Base-by-base conservation (phyloP, 2,888 invertebrate species). In the Biston stratarius region DNA sequence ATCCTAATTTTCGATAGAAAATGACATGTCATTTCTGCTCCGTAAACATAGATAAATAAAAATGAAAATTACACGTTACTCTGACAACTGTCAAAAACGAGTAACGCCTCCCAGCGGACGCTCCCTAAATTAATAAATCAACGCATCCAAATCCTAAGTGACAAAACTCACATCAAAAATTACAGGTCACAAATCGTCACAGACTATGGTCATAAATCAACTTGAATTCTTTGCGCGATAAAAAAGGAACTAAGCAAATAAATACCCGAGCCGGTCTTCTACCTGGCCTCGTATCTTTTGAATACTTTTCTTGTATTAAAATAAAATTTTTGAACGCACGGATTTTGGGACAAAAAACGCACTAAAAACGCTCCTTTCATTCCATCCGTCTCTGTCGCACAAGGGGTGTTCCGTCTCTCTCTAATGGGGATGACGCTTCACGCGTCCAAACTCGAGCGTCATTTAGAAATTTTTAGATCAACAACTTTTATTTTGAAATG, bases 171-270 rank as follows among this genome's bases (percentile, higher is more conserved):
- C 91, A 91, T 91, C 90, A 88, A 78, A 90, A 90, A 91, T 92
- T 91, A 92, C 91, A 84, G 91, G 86, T 91, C 94, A 92, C 92
- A 92, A 92, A 91, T 94, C 94, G 93, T 92, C 94, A 89, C 90
- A 89, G 86, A 87, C 78, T 84, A 82, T 79, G 78, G 77, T 80
- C 86, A 90, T 94, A 93, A 94, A 94, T 94, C 93, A 94, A 90
- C 78, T 84, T 67, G 89, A 84, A 91, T 88, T 90, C 90, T 91
- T 90, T 87, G 89, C 86, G 87, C 75, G 82, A 87, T 83, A 88
- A 88, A 89, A 88, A 77, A 90, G 89, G 86, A 85, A 89, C 85
- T 90, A 89, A 93, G 90, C 92, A 94, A 94, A 94, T 91, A 94
- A 94, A 94, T 91, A 92, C 90, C 86, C 78, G 85, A 79, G 78